Evolutionary conservation across 2,888 invertebrate genomes (phyloP).

Genomic region (Himalopsyche kuldschensis): DNA sequence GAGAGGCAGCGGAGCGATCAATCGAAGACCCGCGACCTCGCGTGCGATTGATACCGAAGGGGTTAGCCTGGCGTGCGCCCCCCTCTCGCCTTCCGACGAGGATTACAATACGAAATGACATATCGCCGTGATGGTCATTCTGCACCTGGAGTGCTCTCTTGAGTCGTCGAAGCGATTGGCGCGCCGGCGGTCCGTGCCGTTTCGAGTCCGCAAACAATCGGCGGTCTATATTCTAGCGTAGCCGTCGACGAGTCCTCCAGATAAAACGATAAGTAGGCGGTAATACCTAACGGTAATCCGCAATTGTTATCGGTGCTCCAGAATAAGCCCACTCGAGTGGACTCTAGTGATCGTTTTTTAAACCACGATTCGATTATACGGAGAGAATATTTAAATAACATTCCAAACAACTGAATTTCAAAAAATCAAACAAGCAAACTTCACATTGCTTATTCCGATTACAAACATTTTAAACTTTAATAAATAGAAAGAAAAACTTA

Average conservation of each 20-base stretch:
- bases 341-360: background rate
- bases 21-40: background rate
- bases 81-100: background rate
- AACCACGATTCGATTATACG: too few species aligned
- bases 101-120: background rate
- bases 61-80: background rate
- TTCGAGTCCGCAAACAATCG: background rate
- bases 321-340: background rate
- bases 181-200: background rate
- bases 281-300: background rate
- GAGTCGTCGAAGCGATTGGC: background rate
- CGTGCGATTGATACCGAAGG: background rate
- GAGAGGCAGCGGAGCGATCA: conserved; percentile 8
- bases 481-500: too few species aligned
- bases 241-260: background rate
- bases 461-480: too few species aligned
- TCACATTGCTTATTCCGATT: too few species aligned
- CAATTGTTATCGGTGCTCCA: background rate
- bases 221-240: background rate
- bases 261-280: background rate
- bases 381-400: too few species aligned
- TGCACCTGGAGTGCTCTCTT: background rate
- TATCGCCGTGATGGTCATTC: background rate
- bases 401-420: too few species aligned
- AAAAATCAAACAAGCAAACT: too few species aligned